Percentiles rank a stretch among this genome's conserved stretches.
Conservation (phyloP, 2,113 vertebrate species). For the Neotoma lepida region DNA sequence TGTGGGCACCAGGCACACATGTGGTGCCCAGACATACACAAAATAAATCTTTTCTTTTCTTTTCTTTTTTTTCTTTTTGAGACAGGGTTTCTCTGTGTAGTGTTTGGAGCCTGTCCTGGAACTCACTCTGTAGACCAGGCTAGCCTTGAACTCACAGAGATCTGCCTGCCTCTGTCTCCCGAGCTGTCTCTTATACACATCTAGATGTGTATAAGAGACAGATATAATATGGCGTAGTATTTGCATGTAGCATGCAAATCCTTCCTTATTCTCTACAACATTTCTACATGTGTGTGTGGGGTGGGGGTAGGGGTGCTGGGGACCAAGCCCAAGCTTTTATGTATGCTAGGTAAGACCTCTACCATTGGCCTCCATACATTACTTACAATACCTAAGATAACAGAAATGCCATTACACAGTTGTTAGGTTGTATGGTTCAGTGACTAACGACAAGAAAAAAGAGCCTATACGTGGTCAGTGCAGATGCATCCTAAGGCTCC, state of each 20-base stretch:
- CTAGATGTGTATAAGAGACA: too few relatives aligned
- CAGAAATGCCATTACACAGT: background rate
- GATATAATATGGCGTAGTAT: background rate
- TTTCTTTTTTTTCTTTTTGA: too few relatives aligned
- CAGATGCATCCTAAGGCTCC: background rate
- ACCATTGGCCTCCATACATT: background rate
- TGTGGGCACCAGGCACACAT: background rate
- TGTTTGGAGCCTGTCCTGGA: too few relatives aligned
- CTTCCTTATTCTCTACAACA: background rate
- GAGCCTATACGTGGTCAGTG: background rate
- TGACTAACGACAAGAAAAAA: background rate
- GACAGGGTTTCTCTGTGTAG: too few relatives aligned
- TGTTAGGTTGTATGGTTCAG: background rate
- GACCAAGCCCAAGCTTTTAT: background rate
- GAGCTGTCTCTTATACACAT: too few relatives aligned
- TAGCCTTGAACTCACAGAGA: too few relatives aligned
- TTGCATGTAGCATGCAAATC: background rate
- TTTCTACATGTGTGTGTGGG: background rate
- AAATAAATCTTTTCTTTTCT: background rate
- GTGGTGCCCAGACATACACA: background rate
- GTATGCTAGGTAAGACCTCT: too few relatives aligned
- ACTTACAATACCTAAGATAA: background rate
- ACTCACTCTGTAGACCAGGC: too few relatives aligned
- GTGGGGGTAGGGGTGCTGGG: background rate
- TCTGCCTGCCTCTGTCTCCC: too few relatives aligned